Evolutionary conservation across 2,888 invertebrate species (phyloP), one percentile per base, ranked within the genome.

Genomic region (Bhutanitis thaidina): DNA sequence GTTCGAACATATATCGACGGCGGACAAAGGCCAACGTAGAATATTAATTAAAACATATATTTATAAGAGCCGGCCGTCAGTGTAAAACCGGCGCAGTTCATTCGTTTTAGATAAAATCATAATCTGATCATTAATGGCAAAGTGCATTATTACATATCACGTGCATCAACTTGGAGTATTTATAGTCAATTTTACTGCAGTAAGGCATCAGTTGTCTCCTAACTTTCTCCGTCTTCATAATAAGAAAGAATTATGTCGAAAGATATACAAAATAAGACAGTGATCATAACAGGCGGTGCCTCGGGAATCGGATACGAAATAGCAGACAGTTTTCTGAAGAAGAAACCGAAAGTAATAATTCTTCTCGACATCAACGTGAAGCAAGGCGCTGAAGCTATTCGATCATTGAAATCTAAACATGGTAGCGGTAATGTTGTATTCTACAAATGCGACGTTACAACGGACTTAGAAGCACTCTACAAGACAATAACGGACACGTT

Each of bases 211-310:
- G n/a, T n/a, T n/a, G n/a, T n/a, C n/a, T n/a, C n/a, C n/a, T n/a
- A n/a, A n/a, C n/a, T n/a, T n/a, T n/a, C n/a, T n/a, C n/a, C n/a
- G n/a, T n/a, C n/a, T n/a, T n/a, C n/a, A n/a, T n/a, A n/a, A 20
- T 20, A 20, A 20, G 2, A 20, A 20, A 20, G n/a, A n/a, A n/a
- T n/a, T n/a, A 29, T 29, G 29, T 8, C 8, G 1, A 29, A 29
- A 29, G 7, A 20, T 15, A 20, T 25, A 83, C 27, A 13, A n/a
- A 39, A 27, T 13, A 39, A 65, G 71, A 59, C 67, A 0, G 58
- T 69, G 3, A 63, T 74, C 0, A 61, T 92, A n/a, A 91, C 91
- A 0, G 92, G 92, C 0, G 91, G 86, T 13, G 91, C 91, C 0
- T 72, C 74, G 14, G 91, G 91, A 0, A 90, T 92, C 43, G 91